phyloP scores from a whole-genome alignment of 2,888 invertebrate species.

The Acronicta psi region DNA sequence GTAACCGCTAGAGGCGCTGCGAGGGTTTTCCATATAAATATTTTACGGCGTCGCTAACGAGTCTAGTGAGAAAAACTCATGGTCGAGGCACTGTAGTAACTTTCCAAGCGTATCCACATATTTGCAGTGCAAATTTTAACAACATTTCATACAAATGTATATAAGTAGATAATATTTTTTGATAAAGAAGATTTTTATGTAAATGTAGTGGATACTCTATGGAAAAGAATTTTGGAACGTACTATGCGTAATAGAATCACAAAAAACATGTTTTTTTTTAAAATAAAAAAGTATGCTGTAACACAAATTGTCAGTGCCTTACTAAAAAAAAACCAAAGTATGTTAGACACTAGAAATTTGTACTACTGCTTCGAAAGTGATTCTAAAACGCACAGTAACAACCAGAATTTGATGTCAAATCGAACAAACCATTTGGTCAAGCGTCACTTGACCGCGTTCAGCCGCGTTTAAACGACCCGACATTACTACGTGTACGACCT shows the following conservation, averaged over 20 bases:
- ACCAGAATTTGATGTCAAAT: conserved; percentile 66
- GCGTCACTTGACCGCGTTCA: conserved; percentile 78
- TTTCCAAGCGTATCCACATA: conserved; percentile 42
- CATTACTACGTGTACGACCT: conserved; percentile 79
- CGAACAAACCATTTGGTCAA: conserved; percentile 85
- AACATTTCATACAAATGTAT: conserved; percentile 27
- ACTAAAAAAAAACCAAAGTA: background rate
- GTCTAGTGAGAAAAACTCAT: too few relatives aligned
- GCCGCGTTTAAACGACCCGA: conserved; percentile 72
- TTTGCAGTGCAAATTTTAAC: conserved; percentile 39
- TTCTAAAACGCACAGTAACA: conserved; percentile 58
- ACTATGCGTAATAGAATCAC: conserved; percentile 44
- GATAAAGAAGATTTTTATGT: conserved; percentile 26
- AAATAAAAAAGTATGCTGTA: conserved; percentile 11
- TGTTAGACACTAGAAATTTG: conserved; percentile 31
- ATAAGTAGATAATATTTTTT: conserved; percentile 7
- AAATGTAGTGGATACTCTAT: conserved; percentile 42
- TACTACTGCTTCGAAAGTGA: conserved; percentile 49
- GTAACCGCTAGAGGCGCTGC: too few relatives aligned
- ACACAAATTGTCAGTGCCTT: conserved; percentile 29
- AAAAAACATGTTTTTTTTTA: background rate
- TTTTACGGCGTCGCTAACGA: too few relatives aligned
- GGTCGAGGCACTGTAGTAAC: too few relatives aligned
- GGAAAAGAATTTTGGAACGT: conserved; percentile 25
- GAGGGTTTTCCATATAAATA: too few relatives aligned